phyloP scores from a whole-genome alignment of 23 tunicate genomes.

The Halocynthia aurantium region DNA sequence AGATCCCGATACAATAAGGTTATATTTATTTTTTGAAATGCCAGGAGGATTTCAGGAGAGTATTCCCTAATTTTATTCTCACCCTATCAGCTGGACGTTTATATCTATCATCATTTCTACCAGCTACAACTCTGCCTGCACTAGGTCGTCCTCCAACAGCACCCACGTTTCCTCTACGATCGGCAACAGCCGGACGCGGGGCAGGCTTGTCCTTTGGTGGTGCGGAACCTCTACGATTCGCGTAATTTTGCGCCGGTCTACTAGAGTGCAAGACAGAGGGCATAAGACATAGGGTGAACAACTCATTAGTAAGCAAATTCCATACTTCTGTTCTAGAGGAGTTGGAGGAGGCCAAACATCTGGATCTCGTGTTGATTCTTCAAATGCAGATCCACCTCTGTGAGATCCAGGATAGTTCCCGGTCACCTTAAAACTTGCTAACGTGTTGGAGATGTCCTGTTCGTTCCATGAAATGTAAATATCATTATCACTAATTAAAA shows the following conservation, averaged over 20 bases:
- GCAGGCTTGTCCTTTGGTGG: conserved; percentile 3
- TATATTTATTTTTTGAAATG: too few relatives aligned
- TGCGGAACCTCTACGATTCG: not conserved
- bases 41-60: too few relatives aligned
- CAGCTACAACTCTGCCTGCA: conserved; percentile 8
- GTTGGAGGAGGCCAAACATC: conserved; percentile 99
- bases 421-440: conserved; percentile 68
- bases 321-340: conserved; percentile 38
- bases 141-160: conserved; percentile 3
- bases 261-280: not conserved
- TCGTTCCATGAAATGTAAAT: not conserved
- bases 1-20: too few relatives aligned
- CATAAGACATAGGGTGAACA: not conserved
- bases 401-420: conserved; percentile 48
- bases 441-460: conserved; percentile 61
- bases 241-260: conserved; percentile 1
- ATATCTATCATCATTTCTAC: conserved; percentile 7
- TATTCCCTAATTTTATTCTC: too few relatives aligned
- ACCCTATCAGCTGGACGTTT: conserved; percentile 11
- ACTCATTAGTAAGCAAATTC: not conserved
- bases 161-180: not conserved
- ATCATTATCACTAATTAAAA: not conserved
- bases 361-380: conserved; percentile 77
- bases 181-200: conserved; percentile 11
- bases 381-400: conserved; percentile 41